Evolutionary conservation across 2,113 vertebrate species (phyloP), one percentile per base, ranked within the genome.

Genomic region (Callithrix jacchus): DNA sequence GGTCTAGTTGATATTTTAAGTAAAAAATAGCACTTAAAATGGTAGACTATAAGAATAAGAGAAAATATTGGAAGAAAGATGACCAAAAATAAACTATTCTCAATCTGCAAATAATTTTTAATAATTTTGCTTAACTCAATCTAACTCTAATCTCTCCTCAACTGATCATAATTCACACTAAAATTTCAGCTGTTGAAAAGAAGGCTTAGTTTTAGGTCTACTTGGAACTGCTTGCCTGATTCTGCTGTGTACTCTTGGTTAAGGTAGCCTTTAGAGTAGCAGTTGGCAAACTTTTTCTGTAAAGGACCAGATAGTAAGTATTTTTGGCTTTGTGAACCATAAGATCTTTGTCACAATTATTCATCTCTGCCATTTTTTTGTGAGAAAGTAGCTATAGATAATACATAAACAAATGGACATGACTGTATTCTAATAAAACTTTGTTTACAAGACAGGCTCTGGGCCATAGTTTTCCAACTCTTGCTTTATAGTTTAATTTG

Each of bases 51-150:
- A 91, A 86, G 37, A 88, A 73, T 89, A 71, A 68, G 58, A 64
- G 17, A 84, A 92, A 56, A 45, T 61, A 77, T 81, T 91, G 81
- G 64, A 92, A 92, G 18, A 68, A 92, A 74, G 35, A 93, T 27
- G 23, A 54, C 14, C 23, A 74, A 73, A 95, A 83, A 93, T 42
- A 61, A 87, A 90, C 5, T 40, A 10, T 32, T 21, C 70, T 85
- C 54, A 79, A 32, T 13, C 37, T 66, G 40, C 37, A 92, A 82
- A 82, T 80, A 27, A n/a, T 16, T 91, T 90, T 85, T 80, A 81
- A 64, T 92, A 73, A 61, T 56, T 61, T 13, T 68, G 2, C 5
- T 89, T 95, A 81, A 64, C 8, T 52, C 54, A 47, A 6, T 54
- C 56, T 95, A 79, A 91, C 32, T 86, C 54, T 35, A 17, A 18